Percentiles rank a stretch among this genome's conserved stretches.
Conservation (phyloP, 2,888 invertebrate species). For the Plebejus melissa region DNA sequence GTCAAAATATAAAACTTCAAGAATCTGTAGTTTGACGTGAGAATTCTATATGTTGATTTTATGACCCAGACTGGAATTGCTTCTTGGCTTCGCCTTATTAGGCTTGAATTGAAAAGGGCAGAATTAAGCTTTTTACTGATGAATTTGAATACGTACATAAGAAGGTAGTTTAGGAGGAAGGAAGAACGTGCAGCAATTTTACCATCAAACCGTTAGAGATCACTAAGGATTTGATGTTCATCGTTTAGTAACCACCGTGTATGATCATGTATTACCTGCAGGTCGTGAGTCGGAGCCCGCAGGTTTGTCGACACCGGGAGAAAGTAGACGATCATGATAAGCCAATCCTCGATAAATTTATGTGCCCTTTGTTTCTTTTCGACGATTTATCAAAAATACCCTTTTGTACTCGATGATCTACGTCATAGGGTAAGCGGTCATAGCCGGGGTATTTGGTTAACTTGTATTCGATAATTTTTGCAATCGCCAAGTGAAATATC, state of each 20-base stretch:
- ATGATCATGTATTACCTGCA: not conserved
- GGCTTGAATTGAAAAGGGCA: too few relatives aligned
- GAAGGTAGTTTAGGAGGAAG: too few relatives aligned
- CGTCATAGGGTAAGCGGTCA: slow-evolving; percentile 52
- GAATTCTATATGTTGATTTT: too few relatives aligned
- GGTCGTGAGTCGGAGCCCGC: not conserved
- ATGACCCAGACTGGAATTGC: too few relatives aligned
- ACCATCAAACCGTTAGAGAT: not conserved
- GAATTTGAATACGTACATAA: too few relatives aligned
- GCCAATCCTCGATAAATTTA: slow-evolving; percentile 68
- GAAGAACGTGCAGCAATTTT: too few relatives aligned
- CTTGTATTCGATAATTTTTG: not conserved
- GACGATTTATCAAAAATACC: slow-evolving; percentile 68
- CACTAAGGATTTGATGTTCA: not conserved
- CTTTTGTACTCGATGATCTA: slow-evolving; percentile 47
- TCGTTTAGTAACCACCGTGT: slow-evolving; percentile 9
- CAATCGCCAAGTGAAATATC: not conserved
- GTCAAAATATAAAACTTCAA: too few relatives aligned
- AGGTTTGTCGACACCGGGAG: slow-evolving; percentile 58
- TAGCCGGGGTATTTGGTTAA: slow-evolving; percentile 3
- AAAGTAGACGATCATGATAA: slow-evolving; percentile 73
- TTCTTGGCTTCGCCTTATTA: too few relatives aligned
- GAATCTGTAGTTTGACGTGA: too few relatives aligned
- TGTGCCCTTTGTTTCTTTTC: slow-evolving; percentile 75
- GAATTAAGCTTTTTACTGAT: too few relatives aligned